Evolutionary conservation across 2,888 invertebrate genomes (phyloP).

Genomic region (Drepana falcataria): DNA sequence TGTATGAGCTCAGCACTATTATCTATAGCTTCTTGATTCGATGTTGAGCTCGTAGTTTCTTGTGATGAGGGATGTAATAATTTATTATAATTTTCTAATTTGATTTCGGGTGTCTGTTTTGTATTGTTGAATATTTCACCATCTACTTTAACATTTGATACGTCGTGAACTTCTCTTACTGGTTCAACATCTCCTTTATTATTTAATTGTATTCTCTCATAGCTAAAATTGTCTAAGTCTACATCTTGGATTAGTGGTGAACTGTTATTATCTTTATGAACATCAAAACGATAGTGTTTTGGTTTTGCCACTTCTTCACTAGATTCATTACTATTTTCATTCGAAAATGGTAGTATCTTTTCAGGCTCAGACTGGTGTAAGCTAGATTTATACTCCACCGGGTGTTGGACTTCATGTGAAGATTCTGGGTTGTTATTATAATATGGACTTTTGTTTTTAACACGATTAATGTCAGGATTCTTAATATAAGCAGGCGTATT

Average conservation of each 20-base stretch:
- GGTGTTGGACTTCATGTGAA: conserved; percentile 3
- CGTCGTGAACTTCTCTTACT: conserved; percentile 28
- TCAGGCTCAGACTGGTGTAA: neutral
- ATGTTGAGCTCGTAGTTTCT: conserved; percentile 16
- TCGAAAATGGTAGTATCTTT: conserved; percentile 4
- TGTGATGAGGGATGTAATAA: conserved; percentile 14
- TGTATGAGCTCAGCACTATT: conserved; percentile 31
- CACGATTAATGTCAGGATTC: neutral
- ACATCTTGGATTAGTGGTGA: conserved; percentile 37
- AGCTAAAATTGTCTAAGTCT: conserved; percentile 46
- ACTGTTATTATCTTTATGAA: conserved; percentile 7
- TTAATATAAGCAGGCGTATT: neutral
- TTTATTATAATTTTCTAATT: conserved; percentile 14
- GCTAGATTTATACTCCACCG: neutral
- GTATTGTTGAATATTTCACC: conserved; percentile 21
- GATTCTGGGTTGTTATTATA: conserved; percentile 1
- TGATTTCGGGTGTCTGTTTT: conserved; percentile 16
- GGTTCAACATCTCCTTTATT: conserved; percentile 39
- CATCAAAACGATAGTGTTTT: neutral
- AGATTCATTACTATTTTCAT: conserved; percentile 20
- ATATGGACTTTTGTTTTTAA: conserved; percentile 4
- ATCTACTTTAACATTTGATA: conserved; percentile 22
- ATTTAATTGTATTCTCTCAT: conserved; percentile 44
- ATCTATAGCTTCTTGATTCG: conserved; percentile 20
- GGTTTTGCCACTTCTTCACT: conserved; percentile 10